Evolutionary conservation across 2,113 vertebrate genomes (phyloP).

Genomic region (Thermophis baileyi): DNA sequence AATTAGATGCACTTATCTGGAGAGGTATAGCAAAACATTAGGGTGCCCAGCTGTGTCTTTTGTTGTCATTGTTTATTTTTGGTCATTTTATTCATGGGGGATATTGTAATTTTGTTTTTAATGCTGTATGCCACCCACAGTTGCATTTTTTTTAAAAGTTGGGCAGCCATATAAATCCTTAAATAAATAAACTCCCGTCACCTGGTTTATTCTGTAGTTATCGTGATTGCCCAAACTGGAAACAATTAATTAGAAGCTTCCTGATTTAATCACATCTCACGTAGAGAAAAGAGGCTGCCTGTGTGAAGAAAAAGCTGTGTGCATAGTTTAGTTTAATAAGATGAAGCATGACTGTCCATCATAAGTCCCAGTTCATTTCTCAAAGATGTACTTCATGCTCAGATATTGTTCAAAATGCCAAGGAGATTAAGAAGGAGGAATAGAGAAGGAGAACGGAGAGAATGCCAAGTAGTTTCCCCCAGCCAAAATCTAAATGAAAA

Average conservation of each 20-base stretch:
- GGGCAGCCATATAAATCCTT: not conserved
- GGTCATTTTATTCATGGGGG: not conserved
- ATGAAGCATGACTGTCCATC: not conserved
- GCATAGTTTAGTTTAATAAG: not conserved
- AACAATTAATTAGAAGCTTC: not conserved
- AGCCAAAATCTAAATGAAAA: conserved; percentile 63
- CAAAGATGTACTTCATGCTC: not conserved
- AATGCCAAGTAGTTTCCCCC: conserved; percentile 27
- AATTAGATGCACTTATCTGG: not conserved
- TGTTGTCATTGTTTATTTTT: not conserved
- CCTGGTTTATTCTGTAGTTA: not conserved
- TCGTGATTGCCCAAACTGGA: not conserved
- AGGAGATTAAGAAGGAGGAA: not conserved
- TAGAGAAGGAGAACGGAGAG: not conserved
- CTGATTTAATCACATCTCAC: not conserved
- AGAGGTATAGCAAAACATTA: not conserved
- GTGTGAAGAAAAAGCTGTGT: not conserved
- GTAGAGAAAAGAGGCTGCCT: not conserved
- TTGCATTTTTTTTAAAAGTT: not conserved
- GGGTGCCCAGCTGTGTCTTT: not conserved
- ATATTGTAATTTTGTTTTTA: not conserved
- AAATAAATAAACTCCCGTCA: not conserved
- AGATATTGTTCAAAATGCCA: not conserved
- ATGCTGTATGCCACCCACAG: not conserved
- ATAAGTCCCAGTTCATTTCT: not conserved